phyloP scores from a whole-genome alignment of 2,113 vertebrate genomes.

The Mesembrinibis cayennensis region DNA sequence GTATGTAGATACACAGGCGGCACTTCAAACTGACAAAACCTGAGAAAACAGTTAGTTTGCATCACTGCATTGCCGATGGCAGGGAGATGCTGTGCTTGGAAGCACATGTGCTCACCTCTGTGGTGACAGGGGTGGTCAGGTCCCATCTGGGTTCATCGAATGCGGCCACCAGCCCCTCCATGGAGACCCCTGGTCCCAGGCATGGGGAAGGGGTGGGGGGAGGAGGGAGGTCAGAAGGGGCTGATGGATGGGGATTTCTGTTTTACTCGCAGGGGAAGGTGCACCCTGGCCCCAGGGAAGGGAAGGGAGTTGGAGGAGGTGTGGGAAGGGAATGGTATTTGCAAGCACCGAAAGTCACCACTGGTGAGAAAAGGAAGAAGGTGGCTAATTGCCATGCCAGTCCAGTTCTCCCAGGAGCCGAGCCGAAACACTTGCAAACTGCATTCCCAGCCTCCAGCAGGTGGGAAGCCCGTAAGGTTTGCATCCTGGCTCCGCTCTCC shows the following conservation, averaged over 20 bases:
- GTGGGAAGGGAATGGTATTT: conserved; percentile 59
- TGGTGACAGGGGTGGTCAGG: neutral
- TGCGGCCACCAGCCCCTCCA: neutral
- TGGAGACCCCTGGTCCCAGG: neutral
- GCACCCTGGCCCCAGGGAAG: conserved; percentile 17
- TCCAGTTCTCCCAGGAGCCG: conserved; percentile 21
- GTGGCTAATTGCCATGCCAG: conserved; percentile 30
- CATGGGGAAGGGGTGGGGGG: neutral
- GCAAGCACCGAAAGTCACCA: conserved; percentile 1
- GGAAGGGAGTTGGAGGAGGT: conserved; percentile 1
- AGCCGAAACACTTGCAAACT: neutral
- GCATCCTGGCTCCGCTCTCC: neutral
- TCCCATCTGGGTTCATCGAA: neutral
- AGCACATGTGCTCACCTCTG: fast-evolving
- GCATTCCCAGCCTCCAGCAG: neutral
- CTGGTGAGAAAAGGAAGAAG: neutral
- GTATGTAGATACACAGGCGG: neutral
- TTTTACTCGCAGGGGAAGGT: neutral
- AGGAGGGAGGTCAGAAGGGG: neutral
- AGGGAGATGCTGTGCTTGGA: neutral
- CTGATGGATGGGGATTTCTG: neutral
- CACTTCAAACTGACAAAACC: neutral
- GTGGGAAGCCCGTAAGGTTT: neutral
- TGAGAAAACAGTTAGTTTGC: neutral
- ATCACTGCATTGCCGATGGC: fast-evolving